These are phyloP conservation scores for Acanthopleura granulata DNA, from an alignment of 2,888 invertebrate species.

Conservation along the genomic window DNA sequence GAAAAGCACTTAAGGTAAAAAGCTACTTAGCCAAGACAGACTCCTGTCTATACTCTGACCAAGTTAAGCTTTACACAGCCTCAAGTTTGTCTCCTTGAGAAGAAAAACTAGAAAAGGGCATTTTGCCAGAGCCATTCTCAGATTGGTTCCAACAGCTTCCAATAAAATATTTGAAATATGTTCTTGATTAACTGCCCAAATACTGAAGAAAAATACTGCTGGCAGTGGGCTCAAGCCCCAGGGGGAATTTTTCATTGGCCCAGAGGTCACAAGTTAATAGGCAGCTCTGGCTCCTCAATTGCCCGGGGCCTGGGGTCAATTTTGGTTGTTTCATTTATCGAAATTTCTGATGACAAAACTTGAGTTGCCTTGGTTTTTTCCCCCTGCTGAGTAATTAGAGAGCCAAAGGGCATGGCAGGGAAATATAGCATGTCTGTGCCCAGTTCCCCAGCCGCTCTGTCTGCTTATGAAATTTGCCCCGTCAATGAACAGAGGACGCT, in stretches of 20 bases:
- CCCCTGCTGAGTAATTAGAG: constrained; percentile 16
- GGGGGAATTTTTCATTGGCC: constrained; percentile 16
- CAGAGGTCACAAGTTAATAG: constrained; percentile 18
- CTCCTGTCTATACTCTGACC: too few species aligned
- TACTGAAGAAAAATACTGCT: constrained; percentile 10
- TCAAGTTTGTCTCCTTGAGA: too few species aligned
- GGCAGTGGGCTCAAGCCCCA: neutral
- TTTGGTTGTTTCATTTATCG: constrained; percentile 18
- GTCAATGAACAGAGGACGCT: neutral
- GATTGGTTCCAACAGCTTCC: neutral
- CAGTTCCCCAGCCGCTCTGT: neutral
- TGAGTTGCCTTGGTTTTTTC: constrained; percentile 5
- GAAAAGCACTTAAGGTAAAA: too few species aligned
- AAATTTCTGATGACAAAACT: constrained; percentile 17
- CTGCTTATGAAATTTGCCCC: neutral
- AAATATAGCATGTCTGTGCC: constrained; percentile 9
- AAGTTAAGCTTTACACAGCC: too few species aligned
- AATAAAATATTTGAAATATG: constrained; percentile 17
- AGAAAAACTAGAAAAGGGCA: neutral
- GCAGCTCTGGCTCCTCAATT: constrained; percentile 13
- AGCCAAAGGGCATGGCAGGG: neutral
- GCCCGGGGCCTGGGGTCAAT: constrained; percentile 16
- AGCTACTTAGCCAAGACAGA: too few species aligned
- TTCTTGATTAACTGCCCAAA: constrained; percentile 12
- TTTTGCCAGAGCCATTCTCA: neutral